Evolutionary conservation across 2,888 invertebrate species (phyloP).

Genomic region (Lumbricus terrestris): DNA sequence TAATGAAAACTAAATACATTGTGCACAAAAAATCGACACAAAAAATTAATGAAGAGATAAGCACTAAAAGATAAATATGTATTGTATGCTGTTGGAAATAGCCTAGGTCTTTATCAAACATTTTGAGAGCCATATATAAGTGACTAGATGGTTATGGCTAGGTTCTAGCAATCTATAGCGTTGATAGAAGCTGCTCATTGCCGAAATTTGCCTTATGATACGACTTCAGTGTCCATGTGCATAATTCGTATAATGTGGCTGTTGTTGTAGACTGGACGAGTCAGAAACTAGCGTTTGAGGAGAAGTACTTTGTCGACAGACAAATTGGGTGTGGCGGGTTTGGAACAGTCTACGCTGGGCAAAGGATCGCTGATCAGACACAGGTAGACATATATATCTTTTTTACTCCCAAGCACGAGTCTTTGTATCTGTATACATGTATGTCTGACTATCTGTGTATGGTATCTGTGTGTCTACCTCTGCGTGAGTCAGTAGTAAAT

Average conservation of each 20-base stretch:
- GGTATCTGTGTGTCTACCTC: too few relatives aligned
- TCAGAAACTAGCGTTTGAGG: slow-evolving; percentile 39
- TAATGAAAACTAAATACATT: too few relatives aligned
- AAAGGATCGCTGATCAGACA: slow-evolving; percentile 60
- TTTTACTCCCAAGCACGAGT: background rate
- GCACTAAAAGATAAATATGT: too few relatives aligned
- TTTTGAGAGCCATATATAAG: too few relatives aligned
- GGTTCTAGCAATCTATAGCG: too few relatives aligned
- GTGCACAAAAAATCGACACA: too few relatives aligned
- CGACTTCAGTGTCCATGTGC: background rate
- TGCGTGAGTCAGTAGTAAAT: too few relatives aligned
- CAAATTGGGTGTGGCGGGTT: slow-evolving; percentile 65
- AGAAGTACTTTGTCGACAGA: slow-evolving; percentile 47
- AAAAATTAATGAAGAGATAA: too few relatives aligned
- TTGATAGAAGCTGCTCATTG: background rate
- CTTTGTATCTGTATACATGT: background rate
- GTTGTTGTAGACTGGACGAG: background rate
- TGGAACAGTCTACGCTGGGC: slow-evolving; percentile 64
- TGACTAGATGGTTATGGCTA: too few relatives aligned
- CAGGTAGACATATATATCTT: background rate
- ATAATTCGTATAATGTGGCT: background rate
- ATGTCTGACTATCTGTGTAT: background rate
- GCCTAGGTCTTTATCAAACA: too few relatives aligned
- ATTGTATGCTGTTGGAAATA: too few relatives aligned
- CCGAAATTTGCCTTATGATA: background rate